These are phyloP conservation scores for Osmoderma eremita DNA, from an alignment of 2,888 invertebrate species.

Conservation along the genomic window DNA sequence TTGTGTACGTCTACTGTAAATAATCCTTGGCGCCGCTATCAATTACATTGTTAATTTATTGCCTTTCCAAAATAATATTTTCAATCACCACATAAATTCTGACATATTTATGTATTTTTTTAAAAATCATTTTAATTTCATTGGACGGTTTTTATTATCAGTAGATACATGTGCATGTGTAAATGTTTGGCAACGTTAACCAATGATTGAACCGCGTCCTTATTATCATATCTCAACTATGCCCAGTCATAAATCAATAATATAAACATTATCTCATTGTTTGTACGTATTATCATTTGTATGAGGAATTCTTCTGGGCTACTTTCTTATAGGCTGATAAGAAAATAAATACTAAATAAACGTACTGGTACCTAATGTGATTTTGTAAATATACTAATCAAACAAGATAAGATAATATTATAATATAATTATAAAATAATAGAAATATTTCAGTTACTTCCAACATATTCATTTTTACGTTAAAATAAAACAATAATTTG, in stretches of 20 bases:
- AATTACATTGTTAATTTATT: too few species aligned
- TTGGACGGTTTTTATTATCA: not conserved
- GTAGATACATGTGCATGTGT: not conserved
- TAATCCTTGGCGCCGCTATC: too few species aligned
- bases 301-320: slow-evolving; percentile 28
- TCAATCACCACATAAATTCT: too few species aligned
- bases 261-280: slow-evolving; percentile 28
- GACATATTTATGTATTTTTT: not conserved
- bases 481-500: too few species aligned
- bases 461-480: too few species aligned
- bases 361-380: slow-evolving; percentile 9
- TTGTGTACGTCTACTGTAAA: too few species aligned
- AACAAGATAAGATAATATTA: slow-evolving; percentile 1
- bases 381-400: slow-evolving; percentile 18
- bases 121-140: not conserved
- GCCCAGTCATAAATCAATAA: slow-evolving; percentile 32
- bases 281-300: slow-evolving; percentile 26
- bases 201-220: not conserved
- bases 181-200: slow-evolving; percentile 14
- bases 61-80: too few species aligned
- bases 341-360: not conserved
- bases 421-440: too few species aligned
- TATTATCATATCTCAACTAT: slow-evolving; percentile 6
- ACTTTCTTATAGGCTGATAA: slow-evolving; percentile 8
- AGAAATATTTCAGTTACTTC: too few species aligned